Conservation (phyloP, 2,797 vertebrate species). For the Lacerta agilis region DNA sequence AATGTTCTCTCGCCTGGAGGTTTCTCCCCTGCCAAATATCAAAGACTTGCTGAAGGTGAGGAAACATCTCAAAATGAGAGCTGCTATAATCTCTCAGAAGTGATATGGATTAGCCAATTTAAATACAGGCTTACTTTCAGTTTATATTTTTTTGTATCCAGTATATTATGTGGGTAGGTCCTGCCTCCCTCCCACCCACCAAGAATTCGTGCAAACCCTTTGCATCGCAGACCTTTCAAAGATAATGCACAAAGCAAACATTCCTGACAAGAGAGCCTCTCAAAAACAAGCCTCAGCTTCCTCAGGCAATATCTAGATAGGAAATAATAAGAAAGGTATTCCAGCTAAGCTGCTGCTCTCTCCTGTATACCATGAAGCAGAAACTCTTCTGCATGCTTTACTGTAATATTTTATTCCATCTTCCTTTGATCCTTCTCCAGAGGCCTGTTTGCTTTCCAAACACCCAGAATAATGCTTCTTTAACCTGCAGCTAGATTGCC, state of each 20-base stretch:
- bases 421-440: not conserved
- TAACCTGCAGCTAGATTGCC: not conserved
- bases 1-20: not conserved
- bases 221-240: conserved; percentile 20
- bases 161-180: not conserved
- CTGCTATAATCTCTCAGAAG: conserved; percentile 1
- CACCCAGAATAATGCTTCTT: not conserved
- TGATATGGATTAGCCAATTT: conserved; percentile 7
- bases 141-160: not conserved
- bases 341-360: not conserved
- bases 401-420: conserved; percentile 2
- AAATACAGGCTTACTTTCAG: conserved; percentile 10
- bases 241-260: conserved; percentile 40
- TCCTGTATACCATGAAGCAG: not conserved
- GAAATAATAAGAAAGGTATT: conserved; percentile 1
- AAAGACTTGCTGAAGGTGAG: conserved; percentile 7
- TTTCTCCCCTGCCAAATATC: not conserved
- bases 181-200: not conserved
- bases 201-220: conserved; percentile 11
- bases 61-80: not conserved
- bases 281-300: conserved; percentile 22
- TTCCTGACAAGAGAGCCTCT: conserved; percentile 28
- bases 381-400: not conserved
- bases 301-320: conserved; percentile 7
- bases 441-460: not conserved